Percentiles rank a stretch among this genome's conserved stretches.
These are phyloP conservation scores for Vimba vimba DNA, from an alignment of 2,113 vertebrate species.

Conservation along the genomic window DNA sequence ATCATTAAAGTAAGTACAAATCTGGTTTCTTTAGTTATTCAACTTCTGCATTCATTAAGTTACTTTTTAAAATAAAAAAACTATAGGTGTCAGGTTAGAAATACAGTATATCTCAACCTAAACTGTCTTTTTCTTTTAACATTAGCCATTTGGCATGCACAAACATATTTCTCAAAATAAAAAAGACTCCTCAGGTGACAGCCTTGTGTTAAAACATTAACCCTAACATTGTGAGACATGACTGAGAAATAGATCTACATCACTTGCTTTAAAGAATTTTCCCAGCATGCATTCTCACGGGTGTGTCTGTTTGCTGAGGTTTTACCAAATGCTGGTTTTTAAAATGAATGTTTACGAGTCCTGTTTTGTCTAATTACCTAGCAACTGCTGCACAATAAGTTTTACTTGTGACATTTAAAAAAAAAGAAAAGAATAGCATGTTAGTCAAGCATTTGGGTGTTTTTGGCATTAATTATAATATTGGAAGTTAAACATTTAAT, in stretches of 20 bases:
- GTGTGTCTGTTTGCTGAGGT: slow-evolving; percentile 37
- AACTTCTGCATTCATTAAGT: neutral
- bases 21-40: neutral
- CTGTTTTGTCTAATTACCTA: neutral
- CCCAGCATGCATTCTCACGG: slow-evolving; percentile 25
- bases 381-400: neutral
- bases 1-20: slow-evolving; percentile 65
- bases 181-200: too few relatives aligned
- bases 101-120: neutral
- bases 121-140: neutral
- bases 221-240: neutral
- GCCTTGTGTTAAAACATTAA: neutral
- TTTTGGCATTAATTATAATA: neutral
- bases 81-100: too few relatives aligned
- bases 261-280: slow-evolving; percentile 6
- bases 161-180: neutral
- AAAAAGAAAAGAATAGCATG: neutral
- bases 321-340: neutral
- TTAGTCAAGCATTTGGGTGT: neutral
- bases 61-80: neutral
- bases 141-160: neutral
- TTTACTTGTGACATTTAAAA: too few relatives aligned
- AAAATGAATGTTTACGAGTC: neutral
- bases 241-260: neutral
- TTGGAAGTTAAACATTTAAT: neutral